phyloP scores from a whole-genome alignment of 2,797 vertebrate species.

The Gastrophryne carolinensis region DNA sequence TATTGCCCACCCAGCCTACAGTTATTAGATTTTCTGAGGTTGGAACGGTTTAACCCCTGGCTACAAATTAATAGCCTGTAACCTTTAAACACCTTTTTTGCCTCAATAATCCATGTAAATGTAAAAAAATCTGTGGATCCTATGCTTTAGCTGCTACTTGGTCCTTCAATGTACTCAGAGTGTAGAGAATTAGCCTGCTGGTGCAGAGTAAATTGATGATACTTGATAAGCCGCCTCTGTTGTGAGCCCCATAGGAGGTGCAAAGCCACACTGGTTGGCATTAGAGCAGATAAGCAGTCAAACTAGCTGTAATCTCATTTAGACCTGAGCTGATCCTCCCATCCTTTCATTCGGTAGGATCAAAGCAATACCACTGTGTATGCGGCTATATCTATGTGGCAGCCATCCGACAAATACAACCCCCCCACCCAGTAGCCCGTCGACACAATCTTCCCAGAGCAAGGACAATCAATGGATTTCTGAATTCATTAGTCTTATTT shows the following conservation, averaged over 20 bases:
- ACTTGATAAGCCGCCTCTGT: constrained; percentile 90
- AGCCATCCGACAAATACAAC: constrained; percentile 79
- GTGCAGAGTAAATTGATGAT: constrained; percentile 87
- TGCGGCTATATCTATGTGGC: constrained; percentile 73
- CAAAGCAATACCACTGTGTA: constrained; percentile 85
- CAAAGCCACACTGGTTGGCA: constrained; percentile 94
- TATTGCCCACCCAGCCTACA: too few species aligned
- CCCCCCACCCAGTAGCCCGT: constrained; percentile 83
- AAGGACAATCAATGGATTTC: constrained; percentile 95
- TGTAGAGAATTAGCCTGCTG: constrained; percentile 78
- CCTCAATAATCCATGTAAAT: constrained; percentile 38
- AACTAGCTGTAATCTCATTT: constrained; percentile 99
- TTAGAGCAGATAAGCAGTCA: constrained; percentile 98
- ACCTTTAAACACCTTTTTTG: background rate
- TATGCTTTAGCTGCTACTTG: constrained; percentile 69
- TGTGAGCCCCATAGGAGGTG: constrained; percentile 83
- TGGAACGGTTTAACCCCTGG: too few species aligned
- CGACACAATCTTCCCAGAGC: constrained; percentile 93
- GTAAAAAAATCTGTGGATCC: constrained; percentile 70
- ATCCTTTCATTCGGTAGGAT: constrained; percentile 86
- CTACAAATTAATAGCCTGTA: too few species aligned
- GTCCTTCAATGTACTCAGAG: constrained; percentile 74
- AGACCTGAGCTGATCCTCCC: constrained; percentile 98
- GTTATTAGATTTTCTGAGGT: too few species aligned
- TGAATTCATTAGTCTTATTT: constrained; percentile 93